Evolutionary conservation across 2,888 invertebrate genomes (phyloP).

Genomic region (Sericinus montela): DNA sequence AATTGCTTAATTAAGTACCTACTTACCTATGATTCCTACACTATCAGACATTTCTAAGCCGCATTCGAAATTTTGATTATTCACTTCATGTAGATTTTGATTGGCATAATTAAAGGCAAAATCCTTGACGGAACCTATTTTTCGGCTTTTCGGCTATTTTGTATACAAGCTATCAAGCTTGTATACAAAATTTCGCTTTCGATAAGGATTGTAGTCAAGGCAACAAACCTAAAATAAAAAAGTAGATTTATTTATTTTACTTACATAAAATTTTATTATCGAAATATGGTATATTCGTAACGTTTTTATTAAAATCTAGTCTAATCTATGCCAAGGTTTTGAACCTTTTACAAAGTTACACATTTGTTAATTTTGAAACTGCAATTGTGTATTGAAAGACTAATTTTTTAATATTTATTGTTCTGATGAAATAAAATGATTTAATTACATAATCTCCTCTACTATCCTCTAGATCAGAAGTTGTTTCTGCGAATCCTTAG

Average conservation of each 20-base stretch:
- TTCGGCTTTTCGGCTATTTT: background rate
- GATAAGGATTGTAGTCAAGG: slow-evolving; percentile 1
- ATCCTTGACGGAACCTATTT: background rate
- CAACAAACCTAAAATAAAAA: slow-evolving; percentile 10
- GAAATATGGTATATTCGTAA: no score
- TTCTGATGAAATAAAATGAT: no score
- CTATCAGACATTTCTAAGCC: slow-evolving; percentile 51
- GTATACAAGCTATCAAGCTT: no score
- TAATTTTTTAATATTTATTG: no score
- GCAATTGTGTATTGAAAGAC: no score
- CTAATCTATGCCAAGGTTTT: background rate
- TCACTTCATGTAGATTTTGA: background rate
- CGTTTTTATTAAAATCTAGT: background rate
- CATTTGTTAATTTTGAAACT: no score
- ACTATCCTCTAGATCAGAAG: no score
- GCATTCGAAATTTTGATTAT: slow-evolving; percentile 29
- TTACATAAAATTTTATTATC: no score
- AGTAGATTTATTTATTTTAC: no score
- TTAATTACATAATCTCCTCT: slow-evolving; percentile 49
- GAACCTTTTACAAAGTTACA: no score
- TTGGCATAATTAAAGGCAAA: background rate
- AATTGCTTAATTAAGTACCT: background rate
- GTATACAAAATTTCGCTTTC: background rate
- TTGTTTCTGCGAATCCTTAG: slow-evolving; percentile 37
- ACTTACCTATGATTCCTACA: slow-evolving; percentile 53